phyloP scores from a whole-genome alignment of 2,888 invertebrate species.

The Calameuta filiformis region DNA sequence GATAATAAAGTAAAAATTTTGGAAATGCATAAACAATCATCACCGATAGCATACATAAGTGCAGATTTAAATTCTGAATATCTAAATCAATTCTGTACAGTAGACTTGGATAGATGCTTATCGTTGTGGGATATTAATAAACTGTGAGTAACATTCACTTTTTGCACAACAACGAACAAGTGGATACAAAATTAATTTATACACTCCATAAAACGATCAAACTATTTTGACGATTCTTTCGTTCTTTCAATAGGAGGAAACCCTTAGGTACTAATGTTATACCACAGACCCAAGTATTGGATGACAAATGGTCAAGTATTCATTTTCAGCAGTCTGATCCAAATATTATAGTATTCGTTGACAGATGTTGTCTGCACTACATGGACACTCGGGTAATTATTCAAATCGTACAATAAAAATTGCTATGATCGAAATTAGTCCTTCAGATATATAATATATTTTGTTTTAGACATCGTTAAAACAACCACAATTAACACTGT shows the following conservation, averaged over 20 bases:
- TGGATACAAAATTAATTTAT: too few species aligned
- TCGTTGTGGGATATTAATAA: constrained; percentile 49
- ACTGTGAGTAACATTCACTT: constrained; percentile 34
- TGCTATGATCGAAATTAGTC: neutral
- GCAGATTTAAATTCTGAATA: constrained; percentile 50
- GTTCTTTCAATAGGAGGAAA: constrained; percentile 33
- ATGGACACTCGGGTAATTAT: constrained; percentile 50
- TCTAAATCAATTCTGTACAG: constrained; percentile 46
- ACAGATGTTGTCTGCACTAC: constrained; percentile 57
- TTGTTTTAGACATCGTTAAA: constrained; percentile 38
- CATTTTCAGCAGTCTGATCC: constrained; percentile 45
- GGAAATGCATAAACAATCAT: constrained; percentile 39
- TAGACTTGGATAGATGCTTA: constrained; percentile 41
- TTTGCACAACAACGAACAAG: neutral
- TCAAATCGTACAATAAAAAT: neutral
- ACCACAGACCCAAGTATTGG: constrained; percentile 26
- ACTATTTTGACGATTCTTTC: neutral
- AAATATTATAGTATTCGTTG: constrained; percentile 46
- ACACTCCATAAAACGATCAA: too few species aligned
- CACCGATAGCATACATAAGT: constrained; percentile 49
- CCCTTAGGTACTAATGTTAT: constrained; percentile 30
- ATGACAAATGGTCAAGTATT: constrained; percentile 54
- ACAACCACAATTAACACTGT: constrained; percentile 46
- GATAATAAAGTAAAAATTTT: constrained; percentile 38
- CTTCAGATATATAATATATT: neutral